Base-by-base conservation (phyloP, 2,797 vertebrate species). In the Alectoris magna region DNA sequence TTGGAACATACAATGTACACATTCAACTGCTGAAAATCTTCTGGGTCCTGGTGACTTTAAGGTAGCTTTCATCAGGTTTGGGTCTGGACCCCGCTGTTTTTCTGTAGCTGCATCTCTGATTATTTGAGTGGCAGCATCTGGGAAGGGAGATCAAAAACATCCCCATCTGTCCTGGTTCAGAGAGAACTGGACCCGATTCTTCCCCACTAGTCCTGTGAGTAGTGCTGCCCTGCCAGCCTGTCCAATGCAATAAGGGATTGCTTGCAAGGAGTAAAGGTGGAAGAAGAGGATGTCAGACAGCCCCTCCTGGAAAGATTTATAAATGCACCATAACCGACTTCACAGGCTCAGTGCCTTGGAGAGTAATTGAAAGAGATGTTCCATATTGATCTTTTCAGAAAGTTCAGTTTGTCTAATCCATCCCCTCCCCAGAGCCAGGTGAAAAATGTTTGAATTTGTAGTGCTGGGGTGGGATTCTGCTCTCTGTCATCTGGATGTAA, bases 281-380 rank as follows among this genome's bases (percentile, higher is more conserved):
- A 91, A 93, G 62, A 89, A 43, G 63, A 92, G 43, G 59, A 96
- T 81, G 85, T 93, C 94, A 91, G 92, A 78, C 79, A 92, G 70
- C 76, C 89, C 87, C 90, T 76, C 85, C 90, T 91, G 93, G 90
- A 95, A 96, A 96, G 92, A 95, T 95, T 95, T 96, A 92, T 96
- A 95, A 94, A 95, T 93, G 79, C 92, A 94, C 93, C 95, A 96
- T 94, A 95, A 93, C 93, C 0, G 5, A 93, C 94, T 96, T 96
- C 90, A 91, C 90, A 94, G 79, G 70, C 83, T 94, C 86, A 92
- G 90, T 93, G 81, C 96, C 93, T 96, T 86, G 31, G 95, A 96
- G 95, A 96, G 87, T 95, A 96, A 96, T 96, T 96, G 96, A 95
- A 96, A 94, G 92, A 95, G 91, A 96, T 96, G 95, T 96, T 96